A percentile compares a stretch with the other conserved stretches of the same genome.
Conservation (phyloP, 2,888 invertebrate species). For the Onthophagus sagittarius region DNA sequence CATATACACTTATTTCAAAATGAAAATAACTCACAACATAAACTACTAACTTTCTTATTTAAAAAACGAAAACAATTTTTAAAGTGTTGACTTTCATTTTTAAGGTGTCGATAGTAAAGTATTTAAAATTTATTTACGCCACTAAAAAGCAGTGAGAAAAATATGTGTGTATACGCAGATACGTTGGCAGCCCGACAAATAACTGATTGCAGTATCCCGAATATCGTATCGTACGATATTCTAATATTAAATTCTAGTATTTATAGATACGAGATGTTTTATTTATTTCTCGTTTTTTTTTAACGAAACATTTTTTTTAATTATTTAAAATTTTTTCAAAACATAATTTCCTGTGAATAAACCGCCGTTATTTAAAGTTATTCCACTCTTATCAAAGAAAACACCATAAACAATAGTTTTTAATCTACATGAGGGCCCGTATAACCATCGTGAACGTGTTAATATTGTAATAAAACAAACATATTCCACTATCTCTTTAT, state of each 20-base stretch:
- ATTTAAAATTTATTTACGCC: not conserved
- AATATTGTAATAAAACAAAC: not conserved
- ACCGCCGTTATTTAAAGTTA: not conserved
- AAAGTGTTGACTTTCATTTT: not conserved
- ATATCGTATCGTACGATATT: not conserved
- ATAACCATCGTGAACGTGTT: not conserved
- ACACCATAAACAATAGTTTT: not conserved
- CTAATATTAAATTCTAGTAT: not conserved
- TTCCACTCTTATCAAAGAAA: not conserved
- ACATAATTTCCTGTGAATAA: too few species aligned
- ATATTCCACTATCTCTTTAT: not conserved
- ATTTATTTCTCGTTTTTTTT: not conserved
- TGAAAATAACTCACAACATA: too few species aligned
- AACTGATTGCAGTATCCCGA: not conserved
- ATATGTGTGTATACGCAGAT: not conserved
- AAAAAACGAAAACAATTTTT: too few species aligned
- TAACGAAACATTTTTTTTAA: not conserved
- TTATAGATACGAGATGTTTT: not conserved
- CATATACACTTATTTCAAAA: too few species aligned
- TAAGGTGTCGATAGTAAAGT: not conserved
- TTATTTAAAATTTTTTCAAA: too few species aligned
- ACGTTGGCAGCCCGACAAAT: not conserved
- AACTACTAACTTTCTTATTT: too few species aligned
- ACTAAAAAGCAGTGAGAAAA: not conserved
- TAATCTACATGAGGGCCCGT: not conserved